Conservation (phyloP, 1,140 invertebrate genomes). For the Pachyrhynchus sulphureomaculatus region DNA sequence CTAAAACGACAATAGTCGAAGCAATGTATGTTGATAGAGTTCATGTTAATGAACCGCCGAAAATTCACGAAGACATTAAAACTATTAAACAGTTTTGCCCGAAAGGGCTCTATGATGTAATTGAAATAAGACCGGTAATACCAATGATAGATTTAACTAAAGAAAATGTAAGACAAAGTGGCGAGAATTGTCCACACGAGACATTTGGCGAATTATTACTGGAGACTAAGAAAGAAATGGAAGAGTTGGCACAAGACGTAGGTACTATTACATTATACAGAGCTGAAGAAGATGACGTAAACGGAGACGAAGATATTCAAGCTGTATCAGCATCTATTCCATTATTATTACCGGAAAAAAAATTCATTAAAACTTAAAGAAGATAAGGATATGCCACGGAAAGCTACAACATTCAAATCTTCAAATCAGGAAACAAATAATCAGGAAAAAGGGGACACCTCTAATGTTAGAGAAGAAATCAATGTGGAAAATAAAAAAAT, state of each 20-base stretch:
- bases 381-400: neutral
- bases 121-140: slow-evolving; percentile 2
- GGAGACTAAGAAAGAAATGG: neutral
- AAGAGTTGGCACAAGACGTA: neutral
- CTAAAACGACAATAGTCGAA: neutral
- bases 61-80: neutral
- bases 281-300: neutral
- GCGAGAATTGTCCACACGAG: neutral
- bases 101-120: slow-evolving; percentile 4
- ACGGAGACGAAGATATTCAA: slow-evolving; percentile 1
- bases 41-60: neutral
- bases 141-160: slow-evolving; percentile 17
- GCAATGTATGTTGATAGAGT: neutral
- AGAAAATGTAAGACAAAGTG: neutral
- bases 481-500: too few relatives aligned
- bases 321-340: neutral
- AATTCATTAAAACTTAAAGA: neutral
- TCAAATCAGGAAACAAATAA: too few relatives aligned
- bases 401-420: neutral
- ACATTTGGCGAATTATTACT: neutral
- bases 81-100: neutral
- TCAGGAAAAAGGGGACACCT: too few relatives aligned
- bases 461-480: too few relatives aligned
- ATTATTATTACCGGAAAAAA: neutral
- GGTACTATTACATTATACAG: slow-evolving; percentile 7